Base-by-base conservation (phyloP, 1,140 invertebrate species). In the Platyscapa corneri region DNA sequence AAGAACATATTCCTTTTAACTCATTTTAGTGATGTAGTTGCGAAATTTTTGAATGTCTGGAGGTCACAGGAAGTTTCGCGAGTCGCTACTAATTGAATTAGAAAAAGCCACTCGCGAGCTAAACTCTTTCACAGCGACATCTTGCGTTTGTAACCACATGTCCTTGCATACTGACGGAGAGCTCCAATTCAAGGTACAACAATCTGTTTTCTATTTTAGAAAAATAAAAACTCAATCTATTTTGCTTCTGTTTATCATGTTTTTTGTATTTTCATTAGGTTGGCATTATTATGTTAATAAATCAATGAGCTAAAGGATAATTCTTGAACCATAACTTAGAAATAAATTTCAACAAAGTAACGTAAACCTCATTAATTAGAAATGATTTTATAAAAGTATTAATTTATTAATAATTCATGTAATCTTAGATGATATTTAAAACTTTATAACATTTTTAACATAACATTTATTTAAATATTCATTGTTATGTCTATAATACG, bases 271-370 rank as follows among this genome's bases (percentile, higher is more conserved):
- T 90, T 93, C 91, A 93, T 93, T 93, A 90, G 93, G 89, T 93
- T 93, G 93, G 91, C 90, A 92, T 93, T 93, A 92, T 93, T 92
- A 93, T 93, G 92, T 92, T 93, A 93, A 93, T 93, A 89, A 90
- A 81, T 80, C 79, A 89, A 89, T 89, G 88, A 87, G 87, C 83
- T 89, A 91, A n/a, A 88, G 90, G 91, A 93, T 92, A 93, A 93
- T 93, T 87, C 90, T 90, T 91, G 92, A 92, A 91, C 91, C 91
- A 91, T 90, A 90, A 93, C 93, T 93, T 93, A 92, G 91, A 92
- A 93, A 93, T 92, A 91, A 90, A 89, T 90, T 92, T 87, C 88
- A 89, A 89, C 70, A 56, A 86, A 79, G 16, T 56, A 46, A 67
- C 2, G n/a, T n/a, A n/a, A n/a, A n/a, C n/a, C n/a, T n/a, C n/a